Evolutionary conservation across 2,888 invertebrate genomes (phyloP), one percentile per base, ranked within the genome.

Genomic region (Stenoptilia bipunctidactyla): DNA sequence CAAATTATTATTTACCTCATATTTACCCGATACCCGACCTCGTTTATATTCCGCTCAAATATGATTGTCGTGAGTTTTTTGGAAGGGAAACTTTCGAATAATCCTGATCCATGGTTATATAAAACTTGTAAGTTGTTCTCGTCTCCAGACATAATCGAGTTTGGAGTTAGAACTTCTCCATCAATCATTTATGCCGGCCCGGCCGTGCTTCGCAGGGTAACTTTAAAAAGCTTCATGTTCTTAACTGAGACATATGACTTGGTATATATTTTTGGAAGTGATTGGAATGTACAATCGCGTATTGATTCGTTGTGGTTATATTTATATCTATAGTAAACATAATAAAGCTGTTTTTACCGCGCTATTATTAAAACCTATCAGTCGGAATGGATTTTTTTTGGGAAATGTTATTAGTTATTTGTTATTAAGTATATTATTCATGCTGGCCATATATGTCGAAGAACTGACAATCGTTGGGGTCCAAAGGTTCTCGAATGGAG

Each of bases 101-200:
- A 79, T 80, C 77, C 72, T 74, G 80, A 80, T 82, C 80, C 82
- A 79, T 82, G 80, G 80, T 80, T 77, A 83, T 76, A 82, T 74
- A 82, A 82, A 83, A 83, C 71, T 82, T 80, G 80, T 75, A 75
- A 80, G 82, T 82, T 80, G 80, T 82, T 80, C 82, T 70, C 79
- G 82, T 79, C 80, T 76, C 76, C 64, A 64, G 74, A 80, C 82
- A 83, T 83, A 83, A 83, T 83, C 82, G 82, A 83, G 82, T 83
- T 83, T 83, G 76, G 82, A 76, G 82, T 83, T 82, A 76, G 69
- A 72, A 72, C 71, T 64, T 70, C 67, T 68, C 76, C 82, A 83
- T 83, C 82, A 82, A 83, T 83, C 82, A 83, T 83, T 79, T 82
- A 83, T 77, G 72, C 64, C 58, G 64, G 66, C 66, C 65, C 61